phyloP scores from a whole-genome alignment of 2,113 vertebrate genomes.

The Elachura formosa region DNA sequence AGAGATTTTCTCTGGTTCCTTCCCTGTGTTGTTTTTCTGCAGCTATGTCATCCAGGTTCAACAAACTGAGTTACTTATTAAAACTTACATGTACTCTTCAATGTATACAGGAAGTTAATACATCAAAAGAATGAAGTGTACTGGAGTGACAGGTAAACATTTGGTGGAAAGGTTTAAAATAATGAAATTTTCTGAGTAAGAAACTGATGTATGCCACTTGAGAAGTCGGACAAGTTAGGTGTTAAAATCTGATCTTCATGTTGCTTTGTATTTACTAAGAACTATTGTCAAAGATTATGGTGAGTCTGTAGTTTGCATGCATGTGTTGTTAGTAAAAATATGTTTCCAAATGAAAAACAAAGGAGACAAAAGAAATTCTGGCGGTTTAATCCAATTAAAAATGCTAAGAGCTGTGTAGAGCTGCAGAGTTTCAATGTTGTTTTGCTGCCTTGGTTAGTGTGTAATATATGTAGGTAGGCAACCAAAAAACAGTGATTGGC shows the following conservation, averaged over 20 bases:
- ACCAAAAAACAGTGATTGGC: not conserved
- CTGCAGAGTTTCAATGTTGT: not conserved
- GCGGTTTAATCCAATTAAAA: not conserved
- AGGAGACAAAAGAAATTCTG: not conserved
- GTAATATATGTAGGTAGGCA: not conserved
- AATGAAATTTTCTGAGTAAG: not conserved
- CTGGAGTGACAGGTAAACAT: not conserved
- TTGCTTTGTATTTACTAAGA: not conserved
- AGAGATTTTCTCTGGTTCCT: not conserved
- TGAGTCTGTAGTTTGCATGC: accelerated
- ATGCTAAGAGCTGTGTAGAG: not conserved
- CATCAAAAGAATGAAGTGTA: not conserved
- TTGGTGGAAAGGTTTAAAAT: not conserved
- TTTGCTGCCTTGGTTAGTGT: not conserved
- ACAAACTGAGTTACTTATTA: not conserved
- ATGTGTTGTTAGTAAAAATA: not conserved
- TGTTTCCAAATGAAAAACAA: not conserved
- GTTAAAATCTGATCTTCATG: not conserved
- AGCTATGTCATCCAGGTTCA: not conserved
- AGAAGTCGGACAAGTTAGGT: not conserved
- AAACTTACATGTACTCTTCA: not conserved
- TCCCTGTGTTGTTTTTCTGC: not conserved
- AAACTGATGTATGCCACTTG: not conserved
- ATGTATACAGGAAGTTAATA: not conserved
- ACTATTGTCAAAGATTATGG: not conserved